These are phyloP conservation scores for Bibio marci DNA, from an alignment of 2,888 invertebrate species.

Conservation along the genomic window DNA sequence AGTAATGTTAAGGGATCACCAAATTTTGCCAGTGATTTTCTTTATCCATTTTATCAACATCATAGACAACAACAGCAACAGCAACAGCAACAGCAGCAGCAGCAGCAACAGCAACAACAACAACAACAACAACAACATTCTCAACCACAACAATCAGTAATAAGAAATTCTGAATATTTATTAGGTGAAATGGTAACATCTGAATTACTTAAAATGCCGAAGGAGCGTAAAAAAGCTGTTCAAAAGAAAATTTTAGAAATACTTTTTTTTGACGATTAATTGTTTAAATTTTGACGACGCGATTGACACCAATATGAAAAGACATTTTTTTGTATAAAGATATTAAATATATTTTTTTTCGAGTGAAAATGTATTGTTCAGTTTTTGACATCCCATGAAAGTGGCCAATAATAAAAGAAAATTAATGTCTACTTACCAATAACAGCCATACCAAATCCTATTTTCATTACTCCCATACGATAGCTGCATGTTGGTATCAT, in stretches of 20 bases:
- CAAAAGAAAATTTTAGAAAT: constrained; percentile 28
- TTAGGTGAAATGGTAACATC: constrained; percentile 28
- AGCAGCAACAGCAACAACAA: constrained; percentile 14
- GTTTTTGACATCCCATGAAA: neutral
- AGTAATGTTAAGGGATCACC: constrained; percentile 10
- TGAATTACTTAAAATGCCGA: constrained; percentile 27
- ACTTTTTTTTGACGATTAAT: constrained; percentile 27
- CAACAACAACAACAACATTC: constrained; percentile 11
- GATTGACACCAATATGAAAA: neutral
- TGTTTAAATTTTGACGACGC: neutral
- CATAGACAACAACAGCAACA: constrained; percentile 16
- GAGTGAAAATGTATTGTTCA: neutral
- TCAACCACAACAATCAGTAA: neutral
- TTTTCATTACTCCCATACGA: constrained; percentile 77
- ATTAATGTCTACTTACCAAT: constrained; percentile 48
- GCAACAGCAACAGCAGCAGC: constrained; percentile 10
- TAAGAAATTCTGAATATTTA: constrained; percentile 24
- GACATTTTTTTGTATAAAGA: neutral
- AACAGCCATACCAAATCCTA: constrained; percentile 74
- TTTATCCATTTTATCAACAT: constrained; percentile 26
- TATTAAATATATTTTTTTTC: neutral
- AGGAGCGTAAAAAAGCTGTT: constrained; percentile 25
- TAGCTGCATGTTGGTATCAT: constrained; percentile 91
- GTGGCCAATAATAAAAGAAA: constrained; percentile 2
- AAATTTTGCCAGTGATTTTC: constrained; percentile 19